Evolutionary conservation across 2,888 invertebrate species (phyloP).

Genomic region (Argyresthia albistria): DNA sequence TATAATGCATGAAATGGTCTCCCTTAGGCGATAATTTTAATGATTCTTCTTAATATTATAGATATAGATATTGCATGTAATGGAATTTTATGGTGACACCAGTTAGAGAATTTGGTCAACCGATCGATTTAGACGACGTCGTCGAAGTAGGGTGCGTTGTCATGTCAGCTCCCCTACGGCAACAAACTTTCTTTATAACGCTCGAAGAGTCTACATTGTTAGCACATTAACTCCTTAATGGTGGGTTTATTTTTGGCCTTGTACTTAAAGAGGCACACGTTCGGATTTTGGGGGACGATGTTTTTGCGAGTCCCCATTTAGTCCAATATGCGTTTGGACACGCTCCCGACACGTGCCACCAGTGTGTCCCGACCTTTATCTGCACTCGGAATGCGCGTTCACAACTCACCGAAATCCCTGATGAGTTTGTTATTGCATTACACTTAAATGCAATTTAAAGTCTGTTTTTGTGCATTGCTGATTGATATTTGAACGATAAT

Average conservation of each 20-base stretch:
- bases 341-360: slow-evolving; percentile 53
- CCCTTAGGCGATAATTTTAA: too few relatives aligned
- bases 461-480: background rate
- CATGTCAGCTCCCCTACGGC: background rate
- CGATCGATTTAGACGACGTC: too few relatives aligned
- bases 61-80: too few relatives aligned
- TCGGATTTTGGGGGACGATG: slow-evolving; percentile 15
- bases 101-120: too few relatives aligned
- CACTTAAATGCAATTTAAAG: slow-evolving; percentile 15
- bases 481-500: too few relatives aligned
- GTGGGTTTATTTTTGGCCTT: slow-evolving; percentile 59
- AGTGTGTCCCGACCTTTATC: slow-evolving; percentile 44
- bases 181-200: background rate
- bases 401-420: slow-evolving; percentile 44
- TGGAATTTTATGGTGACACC: too few relatives aligned
- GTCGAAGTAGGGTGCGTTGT: background rate
- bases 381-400: slow-evolving; percentile 56
- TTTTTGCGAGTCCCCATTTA: slow-evolving; percentile 41
- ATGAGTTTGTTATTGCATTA: slow-evolving; percentile 59
- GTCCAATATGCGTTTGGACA: slow-evolving; percentile 41
- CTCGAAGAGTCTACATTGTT: slow-evolving; percentile 34
- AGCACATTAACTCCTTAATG: slow-evolving; percentile 61
- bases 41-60: too few relatives aligned
- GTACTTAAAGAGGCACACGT: slow-evolving; percentile 43
- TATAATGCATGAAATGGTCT: too few relatives aligned